Evolutionary conservation across 2,113 vertebrate species (phyloP).

Genomic region (Zapornia atra): DNA sequence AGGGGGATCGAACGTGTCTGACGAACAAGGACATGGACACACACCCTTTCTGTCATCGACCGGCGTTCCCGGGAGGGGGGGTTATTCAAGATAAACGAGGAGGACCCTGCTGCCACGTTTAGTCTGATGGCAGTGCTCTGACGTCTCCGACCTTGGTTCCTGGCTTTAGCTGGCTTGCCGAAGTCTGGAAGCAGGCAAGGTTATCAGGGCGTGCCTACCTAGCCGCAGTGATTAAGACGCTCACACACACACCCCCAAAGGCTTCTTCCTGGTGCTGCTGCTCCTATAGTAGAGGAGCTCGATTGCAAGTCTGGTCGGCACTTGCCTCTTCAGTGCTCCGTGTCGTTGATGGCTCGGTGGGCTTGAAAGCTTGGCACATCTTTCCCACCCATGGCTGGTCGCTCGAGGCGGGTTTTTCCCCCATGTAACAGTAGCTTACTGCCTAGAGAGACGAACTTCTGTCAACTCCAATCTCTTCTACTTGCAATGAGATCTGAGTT

Average conservation of each 20-base stretch:
- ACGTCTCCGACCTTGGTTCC: background rate
- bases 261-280: background rate
- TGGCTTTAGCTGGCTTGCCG: background rate
- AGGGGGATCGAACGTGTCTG: too few species aligned
- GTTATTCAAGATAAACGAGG: too few species aligned
- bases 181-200: background rate
- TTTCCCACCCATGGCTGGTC: background rate
- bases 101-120: background rate
- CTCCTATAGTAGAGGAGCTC: background rate
- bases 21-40: too few species aligned
- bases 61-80: background rate
- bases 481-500: background rate
- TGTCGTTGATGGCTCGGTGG: background rate
- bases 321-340: background rate
- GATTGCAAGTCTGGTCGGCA: background rate
- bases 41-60: accelerated
- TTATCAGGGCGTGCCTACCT: background rate
- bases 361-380: background rate
- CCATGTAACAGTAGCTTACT: background rate
- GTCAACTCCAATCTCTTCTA: background rate
- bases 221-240: background rate
- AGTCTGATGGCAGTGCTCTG: background rate
- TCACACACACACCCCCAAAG: background rate
- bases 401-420: background rate
- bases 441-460: background rate